Conservation (phyloP, 2,113 vertebrate genomes). For the Ariopsis seemanni region DNA sequence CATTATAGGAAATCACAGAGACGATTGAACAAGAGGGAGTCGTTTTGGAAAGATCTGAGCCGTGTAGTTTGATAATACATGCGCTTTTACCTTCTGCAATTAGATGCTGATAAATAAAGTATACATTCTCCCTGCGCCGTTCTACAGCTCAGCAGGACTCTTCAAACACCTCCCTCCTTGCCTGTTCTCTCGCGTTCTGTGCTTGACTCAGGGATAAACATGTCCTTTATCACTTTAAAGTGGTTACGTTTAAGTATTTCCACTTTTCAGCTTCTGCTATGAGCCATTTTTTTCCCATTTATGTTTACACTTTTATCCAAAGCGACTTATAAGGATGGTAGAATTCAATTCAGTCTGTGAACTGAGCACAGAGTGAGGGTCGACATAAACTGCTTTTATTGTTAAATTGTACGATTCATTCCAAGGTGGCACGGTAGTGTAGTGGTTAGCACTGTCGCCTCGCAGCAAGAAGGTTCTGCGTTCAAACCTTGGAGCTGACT, state of each 20-base stretch:
- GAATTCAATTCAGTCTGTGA: background rate
- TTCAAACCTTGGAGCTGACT: no score
- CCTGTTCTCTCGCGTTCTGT: conserved; percentile 5
- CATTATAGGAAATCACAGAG: conserved; percentile 57
- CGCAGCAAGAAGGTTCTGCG: no score
- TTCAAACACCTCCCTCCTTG: conserved; percentile 23
- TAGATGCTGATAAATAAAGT: conserved; percentile 62
- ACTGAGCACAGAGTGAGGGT: background rate
- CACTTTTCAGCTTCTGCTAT: background rate
- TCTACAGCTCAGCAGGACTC: conserved; percentile 52
- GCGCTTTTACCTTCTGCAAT: conserved; percentile 62
- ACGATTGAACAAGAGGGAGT: conserved; percentile 57
- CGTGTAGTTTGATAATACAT: conserved; percentile 50
- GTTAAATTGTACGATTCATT: background rate
- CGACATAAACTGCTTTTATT: background rate
- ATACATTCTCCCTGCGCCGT: conserved; percentile 41
- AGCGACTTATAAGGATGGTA: background rate
- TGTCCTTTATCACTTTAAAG: conserved; percentile 11
- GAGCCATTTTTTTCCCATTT: background rate
- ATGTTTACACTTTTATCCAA: background rate
- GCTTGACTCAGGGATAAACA: background rate
- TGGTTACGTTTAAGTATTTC: background rate
- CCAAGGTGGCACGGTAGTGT: no score
- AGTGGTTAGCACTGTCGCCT: no score
- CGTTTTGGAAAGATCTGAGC: conserved; percentile 57